phyloP scores from a whole-genome alignment of 2,888 invertebrate genomes.

The Caradrina clavipalpis region DNA sequence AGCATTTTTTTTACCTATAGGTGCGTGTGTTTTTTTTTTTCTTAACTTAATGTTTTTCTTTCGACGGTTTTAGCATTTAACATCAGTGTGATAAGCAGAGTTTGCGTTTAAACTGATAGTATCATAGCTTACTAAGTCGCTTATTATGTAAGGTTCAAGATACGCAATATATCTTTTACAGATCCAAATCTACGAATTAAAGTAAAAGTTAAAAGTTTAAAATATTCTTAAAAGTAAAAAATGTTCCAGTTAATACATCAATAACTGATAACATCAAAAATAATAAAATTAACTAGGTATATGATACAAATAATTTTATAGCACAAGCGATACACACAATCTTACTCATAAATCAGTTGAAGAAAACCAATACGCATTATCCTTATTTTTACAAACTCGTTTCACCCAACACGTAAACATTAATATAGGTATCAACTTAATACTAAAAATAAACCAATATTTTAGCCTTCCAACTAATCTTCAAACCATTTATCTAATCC shows the following conservation, averaged over 20 bases:
- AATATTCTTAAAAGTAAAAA: no score
- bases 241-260: not conserved
- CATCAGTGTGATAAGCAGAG: slow-evolving; percentile 8
- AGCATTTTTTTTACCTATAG: slow-evolving; percentile 19
- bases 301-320: slow-evolving; percentile 13
- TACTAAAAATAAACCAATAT: slow-evolving; percentile 48
- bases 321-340: slow-evolving; percentile 27
- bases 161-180: not conserved
- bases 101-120: slow-evolving; percentile 16
- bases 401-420: slow-evolving; percentile 18
- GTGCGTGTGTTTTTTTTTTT: slow-evolving; percentile 12
- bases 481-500: slow-evolving; percentile 68
- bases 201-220: no score
- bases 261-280: slow-evolving; percentile 4
- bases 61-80: slow-evolving; percentile 28
- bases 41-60: slow-evolving; percentile 9
- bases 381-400: slow-evolving; percentile 29
- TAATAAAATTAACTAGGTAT: slow-evolving; percentile 6
- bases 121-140: slow-evolving; percentile 15
- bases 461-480: slow-evolving; percentile 57
- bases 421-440: slow-evolving; percentile 28
- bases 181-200: not conserved
- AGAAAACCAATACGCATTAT: slow-evolving; percentile 27
- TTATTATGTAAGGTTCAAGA: not conserved
- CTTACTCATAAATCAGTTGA: slow-evolving; percentile 31